Base-by-base conservation (phyloP, 1,140 invertebrate genomes). In the Aphelenchoides besseyi region DNA sequence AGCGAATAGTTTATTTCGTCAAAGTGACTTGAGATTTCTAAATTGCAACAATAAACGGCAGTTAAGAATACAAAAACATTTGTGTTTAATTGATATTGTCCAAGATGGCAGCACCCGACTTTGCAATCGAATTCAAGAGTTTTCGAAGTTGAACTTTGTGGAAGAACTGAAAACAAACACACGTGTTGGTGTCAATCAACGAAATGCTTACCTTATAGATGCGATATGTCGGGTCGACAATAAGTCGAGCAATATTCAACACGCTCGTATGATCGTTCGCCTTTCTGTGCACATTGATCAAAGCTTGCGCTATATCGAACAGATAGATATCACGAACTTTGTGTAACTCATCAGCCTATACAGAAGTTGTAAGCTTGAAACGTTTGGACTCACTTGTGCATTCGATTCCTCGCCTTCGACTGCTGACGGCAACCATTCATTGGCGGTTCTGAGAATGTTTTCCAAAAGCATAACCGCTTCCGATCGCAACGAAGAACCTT, bases 381-480 rank as follows among this genome's bases (percentile, higher is more conserved):
- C 12, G 41, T 16, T 16, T 16, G 41, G 23, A 48, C 41, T 23
- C 41, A 48, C 41, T 23, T 48, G 41, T 48, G 12, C 12, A 12
- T 48, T 23, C 23, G 41, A 23, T 12, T 48, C 23, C 41, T 54
- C 36, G 26, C 70, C 59, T 12, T 76, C 78, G 41, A 18, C 36
- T 9, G 26, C 63, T 41, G 0, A 75, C 66, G 1, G 36, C n/a
- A 33, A 77, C 75, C 75, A 76, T 23, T 67, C 76, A 26, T 74
- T 33, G 0, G 61, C 29, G 12, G 26, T 32, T 23, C 61, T 57
- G 18, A 76, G 30, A 23, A 76, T 18, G 9, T 67, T 9, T 33
- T 80, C 75, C 76, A 79, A 41, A 0, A 76, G 32, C 28, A 72
- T 73, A 8, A 76, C 66, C 12, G 53, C 77, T 8, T 61, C 73